A percentile compares a stretch with the other conserved stretches of the same genome.
Evolutionary conservation across 1,140 invertebrate species (phyloP).

Genomic region (Steinernema khuongi): DNA sequence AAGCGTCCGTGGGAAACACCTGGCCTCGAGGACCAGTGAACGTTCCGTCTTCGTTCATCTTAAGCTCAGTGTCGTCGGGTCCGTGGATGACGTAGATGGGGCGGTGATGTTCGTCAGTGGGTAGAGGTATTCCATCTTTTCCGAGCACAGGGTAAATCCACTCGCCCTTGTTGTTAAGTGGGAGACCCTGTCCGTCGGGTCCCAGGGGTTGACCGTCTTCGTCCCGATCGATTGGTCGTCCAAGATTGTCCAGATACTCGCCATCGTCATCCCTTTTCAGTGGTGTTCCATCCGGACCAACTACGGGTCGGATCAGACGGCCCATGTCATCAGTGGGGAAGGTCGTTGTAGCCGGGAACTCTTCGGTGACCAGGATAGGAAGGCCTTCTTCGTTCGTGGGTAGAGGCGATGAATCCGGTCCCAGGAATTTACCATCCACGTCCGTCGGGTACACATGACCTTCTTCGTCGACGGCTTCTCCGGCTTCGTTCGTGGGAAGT

Average conservation of each 20-base stretch:
- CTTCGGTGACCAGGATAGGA: conserved; percentile 34
- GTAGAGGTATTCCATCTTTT: conserved; percentile 30
- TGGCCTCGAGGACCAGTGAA: conserved; percentile 24
- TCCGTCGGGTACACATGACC: conserved; percentile 17
- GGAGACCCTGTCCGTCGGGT: conserved; percentile 19
- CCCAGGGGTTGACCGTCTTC: conserved; percentile 22
- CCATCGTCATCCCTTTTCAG: conserved; percentile 35
- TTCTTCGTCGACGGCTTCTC: conserved; percentile 11
- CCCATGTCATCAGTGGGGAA: conserved; percentile 9
- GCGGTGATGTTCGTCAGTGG: conserved; percentile 18
- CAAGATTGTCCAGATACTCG: background rate
- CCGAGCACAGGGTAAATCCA: conserved; percentile 43
- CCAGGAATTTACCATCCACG: conserved; percentile 18
- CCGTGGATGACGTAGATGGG: conserved; percentile 19
- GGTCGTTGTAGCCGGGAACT: background rate
- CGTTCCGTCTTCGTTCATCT: conserved; percentile 1
- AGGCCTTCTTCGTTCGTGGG: conserved; percentile 43
- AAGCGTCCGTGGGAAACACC: conserved; percentile 26
- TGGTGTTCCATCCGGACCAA: conserved; percentile 43
- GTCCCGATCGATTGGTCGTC: background rate
- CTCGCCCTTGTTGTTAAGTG: conserved; percentile 33
- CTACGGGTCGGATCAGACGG: background rate
- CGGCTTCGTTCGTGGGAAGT: background rate
- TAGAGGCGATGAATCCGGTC: conserved; percentile 30
- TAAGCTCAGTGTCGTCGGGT: conserved; percentile 14